A percentile compares a stretch with the other conserved stretches of the same genome.
Evolutionary conservation across 2,113 vertebrate species (phyloP).

Genomic region (Xyliphius kryptos): DNA sequence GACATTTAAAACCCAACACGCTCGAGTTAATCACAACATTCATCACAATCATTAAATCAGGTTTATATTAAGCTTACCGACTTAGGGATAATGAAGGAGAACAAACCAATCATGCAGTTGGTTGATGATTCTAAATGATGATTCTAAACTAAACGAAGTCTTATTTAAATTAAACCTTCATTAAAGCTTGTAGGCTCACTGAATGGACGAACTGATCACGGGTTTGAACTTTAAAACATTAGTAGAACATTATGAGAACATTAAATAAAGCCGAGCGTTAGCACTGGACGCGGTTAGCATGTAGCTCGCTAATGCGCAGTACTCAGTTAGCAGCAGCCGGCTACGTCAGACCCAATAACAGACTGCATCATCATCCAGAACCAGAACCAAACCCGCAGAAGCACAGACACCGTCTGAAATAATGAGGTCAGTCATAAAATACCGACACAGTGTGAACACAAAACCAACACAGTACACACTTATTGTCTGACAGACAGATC

Average conservation of each 20-base stretch:
- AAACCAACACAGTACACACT: neutral
- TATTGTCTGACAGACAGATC: conserved; percentile 13
- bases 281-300: neutral
- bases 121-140: too few species aligned
- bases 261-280: neutral
- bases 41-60: too few species aligned
- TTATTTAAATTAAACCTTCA: too few species aligned
- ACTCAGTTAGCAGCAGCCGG: neutral
- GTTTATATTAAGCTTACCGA: too few species aligned
- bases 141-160: too few species aligned
- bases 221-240: neutral
- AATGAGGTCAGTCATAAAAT: neutral
- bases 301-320: neutral
- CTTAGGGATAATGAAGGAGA: too few species aligned
- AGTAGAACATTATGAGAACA: neutral
- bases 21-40: too few species aligned
- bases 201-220: too few species aligned
- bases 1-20: too few species aligned
- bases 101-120: too few species aligned
- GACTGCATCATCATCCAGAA: neutral
- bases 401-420: neutral
- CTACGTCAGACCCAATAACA: neutral
- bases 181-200: too few species aligned
- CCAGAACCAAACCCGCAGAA: neutral
- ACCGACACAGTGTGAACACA: neutral